Conservation (phyloP, 2,113 vertebrate species). For the Nycticebus coucang region DNA sequence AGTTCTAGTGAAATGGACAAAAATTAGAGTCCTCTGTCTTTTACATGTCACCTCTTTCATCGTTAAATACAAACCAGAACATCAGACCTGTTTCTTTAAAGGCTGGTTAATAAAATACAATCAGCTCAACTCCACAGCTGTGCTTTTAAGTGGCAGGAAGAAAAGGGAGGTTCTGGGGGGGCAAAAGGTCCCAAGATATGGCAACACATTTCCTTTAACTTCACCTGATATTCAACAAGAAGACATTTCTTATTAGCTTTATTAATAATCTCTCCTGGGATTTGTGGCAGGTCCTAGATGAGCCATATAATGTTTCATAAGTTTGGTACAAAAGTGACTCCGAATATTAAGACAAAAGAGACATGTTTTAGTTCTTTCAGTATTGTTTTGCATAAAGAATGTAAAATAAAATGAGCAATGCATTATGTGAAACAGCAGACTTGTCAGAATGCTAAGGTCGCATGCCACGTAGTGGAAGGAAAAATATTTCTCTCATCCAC, state of each 20-base stretch:
- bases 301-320: not conserved
- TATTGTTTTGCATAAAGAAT: not conserved
- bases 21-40: not conserved
- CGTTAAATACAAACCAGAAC: not conserved
- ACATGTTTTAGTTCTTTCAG: not conserved
- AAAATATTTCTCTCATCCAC: not conserved
- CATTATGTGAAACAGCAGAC: not conserved
- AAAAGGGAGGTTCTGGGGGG: not conserved
- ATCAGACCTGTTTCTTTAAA: conserved; percentile 8
- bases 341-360: not conserved
- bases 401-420: conserved; percentile 12
- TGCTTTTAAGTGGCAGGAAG: not conserved
- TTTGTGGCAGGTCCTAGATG: not conserved
- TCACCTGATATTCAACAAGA: not conserved
- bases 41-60: not conserved
- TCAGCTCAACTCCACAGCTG: not conserved
- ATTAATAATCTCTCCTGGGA: not conserved
- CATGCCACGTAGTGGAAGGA: not conserved
- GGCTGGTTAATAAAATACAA: not conserved
- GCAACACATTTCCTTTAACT: not conserved
- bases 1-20: not conserved
- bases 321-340: not conserved
- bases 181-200: not conserved
- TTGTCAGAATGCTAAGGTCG: conserved; percentile 20
- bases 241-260: not conserved